Evolutionary conservation across 2,797 vertebrate genomes (phyloP).

Genomic region (Manis pentadactyla): DNA sequence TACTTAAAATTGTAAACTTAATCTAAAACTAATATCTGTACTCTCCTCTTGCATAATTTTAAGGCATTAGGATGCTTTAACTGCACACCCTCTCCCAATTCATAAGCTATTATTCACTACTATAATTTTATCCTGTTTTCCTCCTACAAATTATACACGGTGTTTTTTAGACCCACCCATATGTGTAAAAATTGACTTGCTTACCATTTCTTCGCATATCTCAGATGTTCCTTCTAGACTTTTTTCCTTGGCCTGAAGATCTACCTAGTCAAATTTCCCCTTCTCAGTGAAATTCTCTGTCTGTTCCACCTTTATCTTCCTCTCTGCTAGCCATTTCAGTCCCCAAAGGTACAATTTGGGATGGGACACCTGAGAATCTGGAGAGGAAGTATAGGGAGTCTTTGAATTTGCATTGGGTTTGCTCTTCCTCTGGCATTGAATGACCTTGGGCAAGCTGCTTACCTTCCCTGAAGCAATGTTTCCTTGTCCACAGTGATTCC

Average conservation of each 20-base stretch:
- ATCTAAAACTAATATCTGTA: not conserved
- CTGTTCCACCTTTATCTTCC: not conserved
- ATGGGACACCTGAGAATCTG: not conserved
- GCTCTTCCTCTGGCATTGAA: not conserved
- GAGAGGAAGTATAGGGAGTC: not conserved
- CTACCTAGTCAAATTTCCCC: not conserved
- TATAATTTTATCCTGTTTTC: conserved; percentile 31
- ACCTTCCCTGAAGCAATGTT: not conserved
- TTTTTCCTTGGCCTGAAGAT: not conserved
- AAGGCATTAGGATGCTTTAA: not conserved
- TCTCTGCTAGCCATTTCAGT: not conserved
- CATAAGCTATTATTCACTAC: not conserved
- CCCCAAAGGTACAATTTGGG: not conserved
- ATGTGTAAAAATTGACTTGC: not conserved
- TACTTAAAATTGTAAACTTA: conserved; percentile 2
- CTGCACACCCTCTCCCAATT: not conserved
- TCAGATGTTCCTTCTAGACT: not conserved
- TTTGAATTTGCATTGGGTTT: not conserved
- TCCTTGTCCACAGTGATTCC: not conserved
- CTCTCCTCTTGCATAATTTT: not conserved
- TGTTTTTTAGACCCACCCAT: not conserved
- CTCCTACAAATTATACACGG: not conserved
- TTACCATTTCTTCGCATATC: not conserved
- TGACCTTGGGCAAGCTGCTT: not conserved
- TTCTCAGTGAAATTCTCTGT: not conserved